A percentile compares a stretch with the other conserved stretches of the same genome.
Evolutionary conservation across 64 coral and sea anemone species (phyloP).

Genomic region (Porites australiensis): DNA sequence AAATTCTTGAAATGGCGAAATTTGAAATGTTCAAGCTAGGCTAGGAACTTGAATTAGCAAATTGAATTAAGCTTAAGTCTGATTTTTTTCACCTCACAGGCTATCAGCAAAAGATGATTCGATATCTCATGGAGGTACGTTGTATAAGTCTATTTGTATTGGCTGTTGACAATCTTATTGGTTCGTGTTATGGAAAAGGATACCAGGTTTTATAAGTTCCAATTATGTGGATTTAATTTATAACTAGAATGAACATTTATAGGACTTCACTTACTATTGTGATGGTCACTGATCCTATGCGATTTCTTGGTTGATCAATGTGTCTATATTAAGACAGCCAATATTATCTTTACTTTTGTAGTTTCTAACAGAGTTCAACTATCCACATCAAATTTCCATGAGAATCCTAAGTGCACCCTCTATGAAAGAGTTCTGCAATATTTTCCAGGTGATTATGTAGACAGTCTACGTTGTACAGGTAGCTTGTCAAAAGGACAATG

Average conservation of each 20-base stretch:
- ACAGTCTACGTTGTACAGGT: no score
- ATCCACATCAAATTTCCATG: conserved; percentile 87
- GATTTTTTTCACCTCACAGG: conserved; percentile 39
- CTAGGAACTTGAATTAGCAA: no score
- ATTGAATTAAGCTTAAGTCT: neutral
- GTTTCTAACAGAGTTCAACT: conserved; percentile 93
- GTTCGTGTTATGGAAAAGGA: no score
- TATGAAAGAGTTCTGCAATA: conserved; percentile 88
- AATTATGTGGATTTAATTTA: no score
- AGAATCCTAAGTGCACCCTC: conserved; percentile 91
- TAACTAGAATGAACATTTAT: no score
- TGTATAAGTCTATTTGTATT: neutral
- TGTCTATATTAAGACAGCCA: neutral
- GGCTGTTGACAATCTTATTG: neutral
- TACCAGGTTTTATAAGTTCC: no score
- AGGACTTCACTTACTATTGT: no score
- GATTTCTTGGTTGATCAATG: no score
- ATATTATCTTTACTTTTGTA: neutral
- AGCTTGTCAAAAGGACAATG: no score
- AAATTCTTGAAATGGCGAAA: no score
- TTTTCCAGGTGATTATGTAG: conserved; percentile 70
- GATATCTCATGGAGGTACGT: conserved; percentile 92
- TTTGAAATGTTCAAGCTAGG: no score
- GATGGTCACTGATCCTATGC: no score
- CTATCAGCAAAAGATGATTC: conserved; percentile 87